phyloP scores from a whole-genome alignment of 2,113 vertebrate genomes.

The Podiceps cristatus region DNA sequence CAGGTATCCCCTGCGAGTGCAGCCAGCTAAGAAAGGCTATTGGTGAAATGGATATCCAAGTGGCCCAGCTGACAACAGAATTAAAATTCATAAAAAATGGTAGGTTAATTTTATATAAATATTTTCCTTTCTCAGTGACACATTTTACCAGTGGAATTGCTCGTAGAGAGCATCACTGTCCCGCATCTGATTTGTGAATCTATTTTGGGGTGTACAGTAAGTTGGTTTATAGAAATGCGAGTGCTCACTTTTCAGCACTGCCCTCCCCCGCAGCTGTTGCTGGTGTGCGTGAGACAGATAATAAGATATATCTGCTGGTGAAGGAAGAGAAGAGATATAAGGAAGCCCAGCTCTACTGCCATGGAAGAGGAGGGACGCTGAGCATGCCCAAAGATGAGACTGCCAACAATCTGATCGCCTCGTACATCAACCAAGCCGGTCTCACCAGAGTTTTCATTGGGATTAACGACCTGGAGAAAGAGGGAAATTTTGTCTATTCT shows the following conservation, averaged over 20 bases:
- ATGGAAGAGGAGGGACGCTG: slow-evolving; percentile 89
- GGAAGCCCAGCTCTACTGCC: slow-evolving; percentile 92
- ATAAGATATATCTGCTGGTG: slow-evolving; percentile 95
- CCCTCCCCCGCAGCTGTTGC: slow-evolving; percentile 98
- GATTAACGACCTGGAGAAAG: slow-evolving; percentile 90
- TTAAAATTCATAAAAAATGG: slow-evolving; percentile 97
- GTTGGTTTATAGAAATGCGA: slow-evolving; percentile 87
- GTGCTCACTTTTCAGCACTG: slow-evolving; percentile 97
- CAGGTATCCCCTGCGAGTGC: slow-evolving; percentile 95
- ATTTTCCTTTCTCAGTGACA: neutral
- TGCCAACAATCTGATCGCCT: slow-evolving; percentile 87
- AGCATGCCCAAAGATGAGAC: slow-evolving; percentile 94
- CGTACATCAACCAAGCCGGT: slow-evolving; percentile 89
- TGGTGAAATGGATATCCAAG: slow-evolving; percentile 96
- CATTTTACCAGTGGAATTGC: neutral
- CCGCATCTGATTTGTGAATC: slow-evolving; percentile 27
- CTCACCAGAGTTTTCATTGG: slow-evolving; percentile 93
- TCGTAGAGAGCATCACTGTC: neutral
- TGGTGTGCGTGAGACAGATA: slow-evolving; percentile 94
- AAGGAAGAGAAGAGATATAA: slow-evolving; percentile 92
- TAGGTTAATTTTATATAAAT: slow-evolving; percentile 67
- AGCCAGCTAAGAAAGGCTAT: slow-evolving; percentile 92
- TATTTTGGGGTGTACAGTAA: slow-evolving; percentile 63
- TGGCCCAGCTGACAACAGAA: slow-evolving; percentile 89
- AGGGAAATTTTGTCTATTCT: slow-evolving; percentile 90